phyloP scores from a whole-genome alignment of 1,140 invertebrate genomes.

The Drosophila navojoa region DNA sequence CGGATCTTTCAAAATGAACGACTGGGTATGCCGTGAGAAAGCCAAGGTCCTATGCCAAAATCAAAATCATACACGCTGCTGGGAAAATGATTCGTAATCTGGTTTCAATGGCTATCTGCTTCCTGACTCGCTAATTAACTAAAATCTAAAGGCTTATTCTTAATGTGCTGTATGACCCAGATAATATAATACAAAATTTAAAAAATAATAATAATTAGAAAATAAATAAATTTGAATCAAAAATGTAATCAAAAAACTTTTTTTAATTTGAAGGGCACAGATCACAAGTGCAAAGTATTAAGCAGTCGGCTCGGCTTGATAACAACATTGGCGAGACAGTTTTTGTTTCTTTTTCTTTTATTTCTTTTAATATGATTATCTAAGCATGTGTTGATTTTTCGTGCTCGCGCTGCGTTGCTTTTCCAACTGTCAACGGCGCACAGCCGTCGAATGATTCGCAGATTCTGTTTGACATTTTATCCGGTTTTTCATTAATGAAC shows the following conservation, averaged over 20 bases:
- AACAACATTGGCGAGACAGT: neutral
- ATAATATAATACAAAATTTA: too few species aligned
- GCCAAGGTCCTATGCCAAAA: slow-evolving; percentile 19
- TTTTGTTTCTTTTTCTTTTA: slow-evolving; percentile 8
- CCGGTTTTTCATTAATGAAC: slow-evolving; percentile 82
- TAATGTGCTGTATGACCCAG: too few species aligned
- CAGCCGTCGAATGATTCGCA: slow-evolving; percentile 76
- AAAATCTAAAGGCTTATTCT: too few species aligned
- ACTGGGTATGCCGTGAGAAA: slow-evolving; percentile 18
- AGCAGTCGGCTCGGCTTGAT: neutral
- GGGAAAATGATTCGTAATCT: too few species aligned
- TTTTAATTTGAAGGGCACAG: too few species aligned
- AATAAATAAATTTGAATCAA: too few species aligned
- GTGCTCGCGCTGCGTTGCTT: slow-evolving; percentile 60
- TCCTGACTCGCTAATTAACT: too few species aligned
- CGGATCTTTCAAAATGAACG: slow-evolving; percentile 39
- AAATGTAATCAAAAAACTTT: too few species aligned
- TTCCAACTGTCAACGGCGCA: slow-evolving; percentile 77
- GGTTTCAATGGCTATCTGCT: too few species aligned
- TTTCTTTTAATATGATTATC: slow-evolving; percentile 50
- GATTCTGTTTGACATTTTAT: slow-evolving; percentile 77
- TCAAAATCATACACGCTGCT: slow-evolving; percentile 12
- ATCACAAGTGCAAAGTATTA: neutral
- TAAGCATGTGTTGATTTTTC: slow-evolving; percentile 81
- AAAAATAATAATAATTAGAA: too few species aligned